These are phyloP conservation scores for Xiphias gladius DNA, from an alignment of 2,113 vertebrate species.

Conservation along the genomic window DNA sequence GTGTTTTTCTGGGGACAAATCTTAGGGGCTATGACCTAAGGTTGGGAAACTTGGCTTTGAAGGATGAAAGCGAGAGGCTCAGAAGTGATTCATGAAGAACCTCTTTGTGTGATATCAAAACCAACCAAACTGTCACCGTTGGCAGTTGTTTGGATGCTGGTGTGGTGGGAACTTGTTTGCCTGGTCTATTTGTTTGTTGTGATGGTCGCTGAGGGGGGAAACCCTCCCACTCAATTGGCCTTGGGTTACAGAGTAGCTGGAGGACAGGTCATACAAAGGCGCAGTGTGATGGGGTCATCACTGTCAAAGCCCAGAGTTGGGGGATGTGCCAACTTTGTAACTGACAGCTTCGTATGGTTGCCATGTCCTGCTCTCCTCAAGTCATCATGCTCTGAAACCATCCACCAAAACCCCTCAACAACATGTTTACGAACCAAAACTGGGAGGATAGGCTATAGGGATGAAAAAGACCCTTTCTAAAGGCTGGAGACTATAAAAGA, in stretches of 20 bases:
- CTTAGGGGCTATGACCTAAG: constrained; percentile 18
- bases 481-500: constrained; percentile 66
- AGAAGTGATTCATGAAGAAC: constrained; percentile 67
- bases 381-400: constrained; percentile 52
- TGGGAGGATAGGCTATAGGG: constrained; percentile 46
- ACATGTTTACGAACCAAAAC: constrained; percentile 71
- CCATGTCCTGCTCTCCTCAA: constrained; percentile 73
- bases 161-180: constrained; percentile 80
- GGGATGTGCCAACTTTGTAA: constrained; percentile 75
- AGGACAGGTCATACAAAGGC: constrained; percentile 79
- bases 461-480: constrained; percentile 63
- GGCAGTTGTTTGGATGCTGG: constrained; percentile 74
- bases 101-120: constrained; percentile 73
- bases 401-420: constrained; percentile 43
- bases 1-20: constrained; percentile 27
- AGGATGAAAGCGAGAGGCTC: constrained; percentile 54
- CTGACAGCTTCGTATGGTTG: constrained; percentile 75
- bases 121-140: constrained; percentile 73
- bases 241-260: constrained; percentile 66
- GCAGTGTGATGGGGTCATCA: constrained; percentile 79
- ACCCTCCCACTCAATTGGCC: constrained; percentile 74
- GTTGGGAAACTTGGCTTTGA: constrained; percentile 52
- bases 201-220: constrained; percentile 59
- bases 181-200: constrained; percentile 77
- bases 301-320: constrained; percentile 61